phyloP scores from a whole-genome alignment of 1,140 invertebrate genomes.

The Chrysopa pallens region DNA sequence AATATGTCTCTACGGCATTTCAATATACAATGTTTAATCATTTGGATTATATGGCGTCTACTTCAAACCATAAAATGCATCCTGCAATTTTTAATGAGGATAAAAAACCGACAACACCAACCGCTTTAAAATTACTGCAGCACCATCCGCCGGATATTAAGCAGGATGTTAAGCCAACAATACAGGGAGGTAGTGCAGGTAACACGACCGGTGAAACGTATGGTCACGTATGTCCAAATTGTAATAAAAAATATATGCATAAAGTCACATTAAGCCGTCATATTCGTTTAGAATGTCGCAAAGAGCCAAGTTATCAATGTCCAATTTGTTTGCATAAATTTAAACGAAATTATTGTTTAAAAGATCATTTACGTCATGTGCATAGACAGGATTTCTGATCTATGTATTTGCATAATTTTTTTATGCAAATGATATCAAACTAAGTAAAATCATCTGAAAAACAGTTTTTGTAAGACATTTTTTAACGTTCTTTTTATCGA shows the following conservation, averaged over 20 bases:
- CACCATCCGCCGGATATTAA: too few species aligned
- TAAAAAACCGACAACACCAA: too few species aligned
- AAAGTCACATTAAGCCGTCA: slow-evolving; percentile 33
- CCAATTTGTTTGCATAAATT: slow-evolving; percentile 29
- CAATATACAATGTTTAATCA: background rate
- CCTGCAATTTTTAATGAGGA: too few species aligned
- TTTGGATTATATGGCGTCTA: slow-evolving; percentile 3
- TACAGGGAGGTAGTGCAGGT: background rate
- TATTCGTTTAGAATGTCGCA: slow-evolving; percentile 31
- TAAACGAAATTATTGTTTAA: slow-evolving; percentile 17
- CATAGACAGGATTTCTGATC: background rate
- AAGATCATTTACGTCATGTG: slow-evolving; percentile 12
- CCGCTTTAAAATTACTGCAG: too few species aligned
- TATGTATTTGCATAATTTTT: too few species aligned
- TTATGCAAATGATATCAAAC: too few species aligned
- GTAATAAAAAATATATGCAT: slow-evolving; percentile 32
- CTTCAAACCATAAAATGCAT: background rate
- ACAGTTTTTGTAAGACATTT: too few species aligned
- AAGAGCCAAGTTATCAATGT: slow-evolving; percentile 37
- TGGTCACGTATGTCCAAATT: slow-evolving; percentile 30
- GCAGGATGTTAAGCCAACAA: too few species aligned
- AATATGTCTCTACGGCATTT: background rate
- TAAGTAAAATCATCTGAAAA: too few species aligned
- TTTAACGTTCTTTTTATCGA: too few species aligned
- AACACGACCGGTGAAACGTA: slow-evolving; percentile 10